Base-by-base conservation (phyloP, 2,113 vertebrate genomes). In the Tachysurus vachellii region DNA sequence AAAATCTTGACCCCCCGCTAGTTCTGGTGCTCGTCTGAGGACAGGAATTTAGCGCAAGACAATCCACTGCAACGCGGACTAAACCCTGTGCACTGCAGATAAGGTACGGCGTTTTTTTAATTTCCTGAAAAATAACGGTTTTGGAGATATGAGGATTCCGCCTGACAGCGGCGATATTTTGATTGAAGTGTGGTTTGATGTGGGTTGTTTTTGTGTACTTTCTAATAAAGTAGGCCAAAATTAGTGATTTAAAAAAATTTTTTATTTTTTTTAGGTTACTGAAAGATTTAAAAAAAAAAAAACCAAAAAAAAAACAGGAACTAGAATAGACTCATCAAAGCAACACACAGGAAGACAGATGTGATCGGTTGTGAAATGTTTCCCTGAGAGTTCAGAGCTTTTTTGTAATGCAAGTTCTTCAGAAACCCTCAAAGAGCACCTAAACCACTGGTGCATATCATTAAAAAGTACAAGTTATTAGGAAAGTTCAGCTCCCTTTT, bases 401-500 rank as follows among this genome's bases (percentile, higher is more conserved):
- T 82, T 53, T 3, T 56, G 31, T 19, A 13, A 47, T 70, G 79
- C 75, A 62, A 59, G 64, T 89, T 81, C 42, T n/a, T 56, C 81
- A 9, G 50, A 80, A 80, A 54, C n/a, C 31, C 88, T 84, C 64
- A 73, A 79, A 64, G 82, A 89, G 16, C 59, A 68, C 80, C 79
- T 66, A 86, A 64, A 73, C n/a, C 62, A 81, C 85, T 77, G 86
- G 85, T 79, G 91, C 91, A 93, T 92, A 90, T 91, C 88, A 92
- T 94, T 92, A 93, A 91, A 88, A 91, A 88, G 84, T 82, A 88
- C 44, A 57, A 66, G 88, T 53, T 88, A 90, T 92, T 89, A 73
- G 61, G 73, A 70, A 92, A 92, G 90, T 94, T 93, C 88, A 89
- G 88, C 88, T 90, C 90, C 87, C 81, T 87, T 89, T 86, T 87